Conservation (phyloP, 2,797 vertebrate genomes). For the Sebastes minor region DNA sequence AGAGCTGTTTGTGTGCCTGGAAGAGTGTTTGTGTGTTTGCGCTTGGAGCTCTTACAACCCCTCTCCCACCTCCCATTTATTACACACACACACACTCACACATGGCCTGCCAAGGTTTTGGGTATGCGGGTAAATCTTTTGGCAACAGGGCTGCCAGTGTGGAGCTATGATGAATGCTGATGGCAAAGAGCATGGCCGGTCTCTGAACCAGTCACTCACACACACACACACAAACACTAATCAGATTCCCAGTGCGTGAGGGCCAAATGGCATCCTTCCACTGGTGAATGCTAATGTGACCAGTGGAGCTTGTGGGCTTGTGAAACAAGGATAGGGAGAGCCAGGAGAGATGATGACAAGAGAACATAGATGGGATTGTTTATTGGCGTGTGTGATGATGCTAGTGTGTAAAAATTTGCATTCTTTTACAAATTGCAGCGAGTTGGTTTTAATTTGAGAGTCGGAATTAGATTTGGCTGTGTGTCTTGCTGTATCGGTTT, state of each 20-base stretch:
- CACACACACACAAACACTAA: constrained; percentile 59
- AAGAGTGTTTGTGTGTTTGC: constrained; percentile 63
- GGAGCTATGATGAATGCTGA: constrained; percentile 81
- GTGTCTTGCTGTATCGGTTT: constrained; percentile 4
- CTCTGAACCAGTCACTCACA: constrained; percentile 64
- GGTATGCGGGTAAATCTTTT: constrained; percentile 79
- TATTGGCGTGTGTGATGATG: constrained; percentile 59
- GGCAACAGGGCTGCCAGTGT: constrained; percentile 67
- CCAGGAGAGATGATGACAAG: constrained; percentile 72
- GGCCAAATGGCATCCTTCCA: constrained; percentile 78
- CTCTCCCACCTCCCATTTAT: constrained; percentile 19
- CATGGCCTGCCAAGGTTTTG: constrained; percentile 66
- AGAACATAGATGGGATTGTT: constrained; percentile 71
- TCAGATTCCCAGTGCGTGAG: constrained; percentile 73
- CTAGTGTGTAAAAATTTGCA: constrained; percentile 48
- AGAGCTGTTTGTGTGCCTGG: constrained; percentile 69
- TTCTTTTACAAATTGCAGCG: constrained; percentile 49
- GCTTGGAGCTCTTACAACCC: constrained; percentile 57
- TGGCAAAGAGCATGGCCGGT: constrained; percentile 75
- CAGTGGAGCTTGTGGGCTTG: constrained; percentile 71
- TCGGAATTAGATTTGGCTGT: constrained; percentile 10
- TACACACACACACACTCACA: constrained; percentile 19
- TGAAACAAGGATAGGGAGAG: constrained; percentile 67
- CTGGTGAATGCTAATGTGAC: constrained; percentile 79
- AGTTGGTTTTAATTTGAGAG: constrained; percentile 44